Percentiles rank a stretch among this genome's conserved stretches.
These are phyloP conservation scores for Hyaena hyaena DNA, from an alignment of 2,113 vertebrate species.

Conservation along the genomic window DNA sequence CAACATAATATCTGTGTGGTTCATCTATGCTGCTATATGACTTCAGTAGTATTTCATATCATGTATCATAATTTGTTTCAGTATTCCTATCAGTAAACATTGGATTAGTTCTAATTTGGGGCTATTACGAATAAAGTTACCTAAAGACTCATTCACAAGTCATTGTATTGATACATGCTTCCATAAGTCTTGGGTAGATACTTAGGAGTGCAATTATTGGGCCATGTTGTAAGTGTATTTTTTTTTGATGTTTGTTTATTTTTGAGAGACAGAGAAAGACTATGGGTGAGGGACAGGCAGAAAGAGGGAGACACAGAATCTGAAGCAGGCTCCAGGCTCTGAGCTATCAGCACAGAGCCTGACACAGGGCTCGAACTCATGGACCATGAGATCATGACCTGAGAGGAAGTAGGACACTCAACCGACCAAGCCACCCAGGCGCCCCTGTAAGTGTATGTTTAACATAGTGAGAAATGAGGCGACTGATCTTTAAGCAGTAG, in stretches of 20 bases:
- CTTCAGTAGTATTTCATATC: background rate
- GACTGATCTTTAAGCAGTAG: background rate
- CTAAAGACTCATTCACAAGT: background rate
- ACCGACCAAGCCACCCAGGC: too few species aligned
- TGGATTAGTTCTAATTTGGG: background rate
- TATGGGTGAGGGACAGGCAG: too few species aligned
- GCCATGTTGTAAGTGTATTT: background rate
- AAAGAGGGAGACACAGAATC: too few species aligned
- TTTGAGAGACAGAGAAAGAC: too few species aligned
- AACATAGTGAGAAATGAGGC: background rate
- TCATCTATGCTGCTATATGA: background rate
- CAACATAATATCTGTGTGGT: background rate
- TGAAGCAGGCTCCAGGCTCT: too few species aligned
- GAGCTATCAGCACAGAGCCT: too few species aligned
- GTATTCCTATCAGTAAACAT: background rate
- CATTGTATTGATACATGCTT: background rate
- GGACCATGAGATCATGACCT: too few species aligned
- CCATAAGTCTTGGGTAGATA: background rate
- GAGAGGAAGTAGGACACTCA: too few species aligned
- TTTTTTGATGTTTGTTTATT: too few species aligned
- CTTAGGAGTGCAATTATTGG: background rate
- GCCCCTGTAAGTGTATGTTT: background rate
- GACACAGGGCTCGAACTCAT: too few species aligned
- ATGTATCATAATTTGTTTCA: background rate
- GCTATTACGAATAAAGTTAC: background rate